Percentiles rank a stretch among this genome's conserved stretches.
These are phyloP conservation scores for Pachydiplax longipennis DNA, from an alignment of 2,888 invertebrate species.

Conservation along the genomic window DNA sequence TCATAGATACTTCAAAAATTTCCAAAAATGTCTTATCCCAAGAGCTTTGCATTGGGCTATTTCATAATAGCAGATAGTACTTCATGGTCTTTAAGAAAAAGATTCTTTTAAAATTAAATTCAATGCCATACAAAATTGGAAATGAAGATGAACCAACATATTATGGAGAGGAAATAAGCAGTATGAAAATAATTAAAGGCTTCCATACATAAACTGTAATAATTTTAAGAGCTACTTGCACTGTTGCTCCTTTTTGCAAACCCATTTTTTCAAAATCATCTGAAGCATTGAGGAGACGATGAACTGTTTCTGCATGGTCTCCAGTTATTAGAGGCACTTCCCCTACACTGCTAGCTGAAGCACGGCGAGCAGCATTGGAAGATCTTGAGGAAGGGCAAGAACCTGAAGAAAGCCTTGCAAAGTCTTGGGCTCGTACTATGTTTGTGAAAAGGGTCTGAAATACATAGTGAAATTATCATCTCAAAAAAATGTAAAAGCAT, in stretches of 20 bases:
- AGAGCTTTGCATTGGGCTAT: too few relatives aligned
- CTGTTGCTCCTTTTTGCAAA: conserved; percentile 17
- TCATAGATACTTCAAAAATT: too few relatives aligned
- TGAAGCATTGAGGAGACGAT: conserved; percentile 30
- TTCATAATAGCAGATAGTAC: too few relatives aligned
- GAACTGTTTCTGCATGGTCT: conserved; percentile 9
- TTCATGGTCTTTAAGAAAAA: too few relatives aligned
- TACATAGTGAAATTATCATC: background rate
- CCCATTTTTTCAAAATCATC: conserved; percentile 35
- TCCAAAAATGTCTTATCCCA: too few relatives aligned
- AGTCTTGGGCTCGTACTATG: conserved; percentile 12
- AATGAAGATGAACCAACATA: too few relatives aligned
- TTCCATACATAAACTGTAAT: background rate
- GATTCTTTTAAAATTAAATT: too few relatives aligned
- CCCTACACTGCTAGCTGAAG: background rate
- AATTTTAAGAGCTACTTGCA: background rate
- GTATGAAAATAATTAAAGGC: too few relatives aligned
- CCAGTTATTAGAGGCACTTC: background rate
- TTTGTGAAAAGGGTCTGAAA: conserved; percentile 19
- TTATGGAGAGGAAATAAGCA: too few relatives aligned
- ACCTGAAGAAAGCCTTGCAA: conserved; percentile 13
- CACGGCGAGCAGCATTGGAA: background rate
- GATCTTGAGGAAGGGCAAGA: background rate
- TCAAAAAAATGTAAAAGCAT: too few relatives aligned
- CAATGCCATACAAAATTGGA: too few relatives aligned